phyloP scores from a whole-genome alignment of 1,140 invertebrate species.

The Andrena cerasifolii region DNA sequence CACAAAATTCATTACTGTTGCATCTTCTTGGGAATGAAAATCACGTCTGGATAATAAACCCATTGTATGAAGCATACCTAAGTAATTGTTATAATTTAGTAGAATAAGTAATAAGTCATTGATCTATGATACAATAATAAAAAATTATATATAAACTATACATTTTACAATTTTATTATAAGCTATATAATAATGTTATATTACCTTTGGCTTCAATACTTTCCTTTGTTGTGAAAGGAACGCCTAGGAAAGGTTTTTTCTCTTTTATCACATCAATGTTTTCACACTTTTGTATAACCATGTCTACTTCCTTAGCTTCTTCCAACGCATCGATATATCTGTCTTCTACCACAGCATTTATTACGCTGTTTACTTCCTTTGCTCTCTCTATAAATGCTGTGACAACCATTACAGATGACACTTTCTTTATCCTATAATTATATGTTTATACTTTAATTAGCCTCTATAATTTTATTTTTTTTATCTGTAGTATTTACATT shows the following conservation, averaged over 20 bases:
- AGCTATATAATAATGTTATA: neutral
- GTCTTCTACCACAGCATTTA: constrained; percentile 93
- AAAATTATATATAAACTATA: constrained; percentile 12
- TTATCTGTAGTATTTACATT: neutral
- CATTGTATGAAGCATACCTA: constrained; percentile 86
- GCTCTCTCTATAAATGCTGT: constrained; percentile 90
- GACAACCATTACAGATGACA: constrained; percentile 88
- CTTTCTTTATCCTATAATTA: constrained; percentile 80
- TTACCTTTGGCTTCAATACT: constrained; percentile 84
- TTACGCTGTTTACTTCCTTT: constrained; percentile 88
- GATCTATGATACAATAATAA: no score
- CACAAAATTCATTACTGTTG: constrained; percentile 88
- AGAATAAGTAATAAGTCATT: no score
- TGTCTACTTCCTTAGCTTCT: constrained; percentile 89
- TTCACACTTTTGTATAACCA: constrained; percentile 83
- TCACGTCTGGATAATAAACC: constrained; percentile 84
- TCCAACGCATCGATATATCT: constrained; percentile 89
- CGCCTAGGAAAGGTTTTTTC: constrained; percentile 87
- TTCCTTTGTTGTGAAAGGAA: constrained; percentile 93
- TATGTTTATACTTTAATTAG: constrained; percentile 19
- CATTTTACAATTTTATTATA: neutral
- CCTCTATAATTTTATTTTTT: constrained; percentile 3
- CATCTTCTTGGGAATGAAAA: constrained; percentile 87
- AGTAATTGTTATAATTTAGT: constrained; percentile 83
- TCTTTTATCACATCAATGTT: constrained; percentile 82